These are phyloP conservation scores for Heliconius hortense DNA, from an alignment of 2,888 invertebrate species.

Conservation along the genomic window DNA sequence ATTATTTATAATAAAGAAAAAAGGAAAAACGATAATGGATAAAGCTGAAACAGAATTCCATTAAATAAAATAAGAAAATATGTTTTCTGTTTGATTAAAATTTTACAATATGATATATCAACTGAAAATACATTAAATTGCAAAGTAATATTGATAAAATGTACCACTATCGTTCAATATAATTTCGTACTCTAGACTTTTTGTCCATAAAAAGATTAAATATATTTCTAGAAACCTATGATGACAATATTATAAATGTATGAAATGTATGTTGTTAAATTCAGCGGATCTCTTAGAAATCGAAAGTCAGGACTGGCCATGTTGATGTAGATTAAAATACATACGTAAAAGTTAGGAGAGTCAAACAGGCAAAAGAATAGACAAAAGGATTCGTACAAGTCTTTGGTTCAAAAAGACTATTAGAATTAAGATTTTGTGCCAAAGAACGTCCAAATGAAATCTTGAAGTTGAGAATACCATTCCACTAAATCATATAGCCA, in stretches of 20 bases:
- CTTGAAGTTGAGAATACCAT: conserved; percentile 63
- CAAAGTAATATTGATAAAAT: not conserved
- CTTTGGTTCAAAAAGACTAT: conserved; percentile 69
- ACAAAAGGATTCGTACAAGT: conserved; percentile 41
- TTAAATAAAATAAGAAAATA: not conserved
- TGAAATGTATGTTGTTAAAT: not conserved
- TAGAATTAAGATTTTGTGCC: conserved; percentile 77
- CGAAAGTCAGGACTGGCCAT: not conserved
- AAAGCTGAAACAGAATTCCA: not conserved
- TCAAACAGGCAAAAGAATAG: conserved; percentile 33
- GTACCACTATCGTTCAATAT: not conserved
- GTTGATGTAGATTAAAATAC: conserved; percentile 1
- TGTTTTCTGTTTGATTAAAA: not conserved
- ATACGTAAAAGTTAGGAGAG: not conserved
- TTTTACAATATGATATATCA: not conserved
- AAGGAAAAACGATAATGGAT: not conserved
- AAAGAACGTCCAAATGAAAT: conserved; percentile 79
- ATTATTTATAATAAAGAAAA: not conserved
- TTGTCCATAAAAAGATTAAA: not conserved
- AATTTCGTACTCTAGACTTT: not conserved
- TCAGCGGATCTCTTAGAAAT: not conserved
- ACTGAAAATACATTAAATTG: not conserved
- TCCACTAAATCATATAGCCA: conserved; percentile 69
- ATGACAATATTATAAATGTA: not conserved
- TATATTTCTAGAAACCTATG: not conserved